Conservation (phyloP, 37 sponge, comb jelly and placozoan genomes). For the Bolinopsis microptera region DNA sequence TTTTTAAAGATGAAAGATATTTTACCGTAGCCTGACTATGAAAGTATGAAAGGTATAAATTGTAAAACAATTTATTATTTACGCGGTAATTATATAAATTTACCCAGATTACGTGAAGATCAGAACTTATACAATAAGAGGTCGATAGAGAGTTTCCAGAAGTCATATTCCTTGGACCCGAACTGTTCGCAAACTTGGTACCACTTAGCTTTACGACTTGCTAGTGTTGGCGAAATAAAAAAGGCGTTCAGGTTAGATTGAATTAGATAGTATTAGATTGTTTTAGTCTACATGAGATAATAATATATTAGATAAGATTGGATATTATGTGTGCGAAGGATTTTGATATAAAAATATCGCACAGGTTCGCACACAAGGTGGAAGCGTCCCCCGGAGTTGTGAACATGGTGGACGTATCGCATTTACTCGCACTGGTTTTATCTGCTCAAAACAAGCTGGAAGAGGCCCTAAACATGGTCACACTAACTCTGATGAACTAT, state of each 20-base stretch:
- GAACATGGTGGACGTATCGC: neutral
- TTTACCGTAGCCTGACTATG: too few species aligned
- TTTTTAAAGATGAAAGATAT: too few species aligned
- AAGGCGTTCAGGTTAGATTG: neutral
- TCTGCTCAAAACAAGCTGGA: constrained; percentile 32
- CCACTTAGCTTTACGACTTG: constrained; percentile 30
- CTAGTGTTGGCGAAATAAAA: constrained; percentile 2
- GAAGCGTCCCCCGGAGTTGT: constrained; percentile 10
- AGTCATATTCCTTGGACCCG: constrained; percentile 30
- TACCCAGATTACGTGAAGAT: constrained; percentile 9
- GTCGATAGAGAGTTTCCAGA: neutral
- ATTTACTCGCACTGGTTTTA: neutral
- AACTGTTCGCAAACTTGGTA: constrained; percentile 6
- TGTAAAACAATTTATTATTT: too few species aligned
- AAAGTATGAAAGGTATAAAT: too few species aligned
- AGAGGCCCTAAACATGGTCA: constrained; percentile 2
- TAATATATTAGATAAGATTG: too few species aligned
- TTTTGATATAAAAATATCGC: neutral
- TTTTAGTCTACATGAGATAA: too few species aligned
- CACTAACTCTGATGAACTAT: neutral
- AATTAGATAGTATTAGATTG: neutral
- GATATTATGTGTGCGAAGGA: too few species aligned
- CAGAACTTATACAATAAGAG: neutral
- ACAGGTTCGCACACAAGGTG: constrained; percentile 46
- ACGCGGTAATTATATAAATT: too few species aligned